Percentiles rank a stretch among this genome's conserved stretches.
These are phyloP conservation scores for Cantharis rufa DNA, from an alignment of 2,888 invertebrate species.

Conservation along the genomic window DNA sequence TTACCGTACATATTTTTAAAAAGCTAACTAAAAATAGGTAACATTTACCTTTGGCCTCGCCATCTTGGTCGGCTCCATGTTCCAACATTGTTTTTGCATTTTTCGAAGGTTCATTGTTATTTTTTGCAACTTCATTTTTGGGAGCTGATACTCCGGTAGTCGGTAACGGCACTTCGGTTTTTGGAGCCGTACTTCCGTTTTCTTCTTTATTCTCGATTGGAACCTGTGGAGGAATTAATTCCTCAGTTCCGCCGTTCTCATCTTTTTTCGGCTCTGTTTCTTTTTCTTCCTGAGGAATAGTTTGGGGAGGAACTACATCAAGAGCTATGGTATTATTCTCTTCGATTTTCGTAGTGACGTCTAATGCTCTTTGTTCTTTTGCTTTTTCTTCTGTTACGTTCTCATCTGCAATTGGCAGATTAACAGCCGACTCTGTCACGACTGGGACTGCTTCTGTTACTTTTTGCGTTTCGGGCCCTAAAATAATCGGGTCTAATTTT, in stretches of 20 bases:
- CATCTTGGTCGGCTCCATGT: neutral
- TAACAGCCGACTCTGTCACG: constrained; percentile 21
- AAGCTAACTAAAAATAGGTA: neutral
- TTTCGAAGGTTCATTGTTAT: neutral
- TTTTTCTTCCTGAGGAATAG: neutral
- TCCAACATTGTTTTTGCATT: neutral
- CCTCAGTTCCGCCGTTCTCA: neutral
- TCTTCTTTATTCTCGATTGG: neutral
- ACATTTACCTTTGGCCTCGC: neutral
- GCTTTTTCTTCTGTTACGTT: constrained; percentile 27
- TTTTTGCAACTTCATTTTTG: neutral
- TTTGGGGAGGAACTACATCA: neutral
- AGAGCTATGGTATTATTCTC: neutral
- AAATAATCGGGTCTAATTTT: neutral
- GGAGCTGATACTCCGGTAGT: neutral
- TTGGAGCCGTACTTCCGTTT: neutral
- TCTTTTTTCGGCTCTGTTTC: neutral
- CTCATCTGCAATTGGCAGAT: constrained; percentile 21
- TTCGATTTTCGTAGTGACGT: neutral
- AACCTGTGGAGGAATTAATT: neutral
- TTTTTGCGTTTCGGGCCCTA: neutral
- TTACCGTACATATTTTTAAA: neutral
- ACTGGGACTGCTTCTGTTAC: neutral
- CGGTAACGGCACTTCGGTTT: neutral
- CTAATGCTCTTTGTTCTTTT: neutral